Base-by-base conservation (phyloP, 2,888 invertebrate species). In the Tinea pellionella region DNA sequence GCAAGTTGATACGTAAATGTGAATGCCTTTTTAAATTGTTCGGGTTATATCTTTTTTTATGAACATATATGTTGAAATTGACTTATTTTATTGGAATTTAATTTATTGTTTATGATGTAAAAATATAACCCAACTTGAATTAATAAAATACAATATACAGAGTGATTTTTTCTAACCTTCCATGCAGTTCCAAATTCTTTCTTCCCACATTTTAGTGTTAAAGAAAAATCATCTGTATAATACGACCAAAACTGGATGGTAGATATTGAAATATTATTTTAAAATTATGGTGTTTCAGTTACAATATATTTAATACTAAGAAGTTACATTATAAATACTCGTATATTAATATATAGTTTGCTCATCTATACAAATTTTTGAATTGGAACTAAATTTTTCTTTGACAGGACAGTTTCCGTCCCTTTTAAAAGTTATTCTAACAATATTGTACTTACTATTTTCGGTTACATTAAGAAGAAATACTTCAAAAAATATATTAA, bases 391-490 rank as follows among this genome's bases (percentile, higher is more conserved):
- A 7, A 30, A 7, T 7, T 30, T 9, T 30, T 30, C n/a, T n/a
- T 9, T 30, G 30, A 30, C 4, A 30, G 30, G 4, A 30, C 9
- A 9, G 6, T 30, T 8, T 12, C 43, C 43, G 4, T 15, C n/a
- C 43, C n/a, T 2, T 16, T 47, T 15, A 47, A 47, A 13, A 47
- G 47, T 47, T 47, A 47, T 18, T 13, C 1, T 47, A 47, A 37
- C n/a, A 37, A 37, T 75, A 74, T 84, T 85, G 86, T 86, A 86
- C 85, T 83, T 78, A 69, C 73, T 73, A 70, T 72, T 69, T 72
- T 71, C 70, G 72, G 71, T 70, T 75, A 69, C 67, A 67, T 47
- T 24, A 47, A 2, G 13, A 16, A 53, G 53, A 53, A 24, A 57
- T 32, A 24, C 16, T 13, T 57, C 57, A 57, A 57, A 57, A 57